Percentiles rank a stretch among this genome's conserved stretches.
Conservation (phyloP, 2,888 invertebrate genomes). For the Dascillus cervinus region DNA sequence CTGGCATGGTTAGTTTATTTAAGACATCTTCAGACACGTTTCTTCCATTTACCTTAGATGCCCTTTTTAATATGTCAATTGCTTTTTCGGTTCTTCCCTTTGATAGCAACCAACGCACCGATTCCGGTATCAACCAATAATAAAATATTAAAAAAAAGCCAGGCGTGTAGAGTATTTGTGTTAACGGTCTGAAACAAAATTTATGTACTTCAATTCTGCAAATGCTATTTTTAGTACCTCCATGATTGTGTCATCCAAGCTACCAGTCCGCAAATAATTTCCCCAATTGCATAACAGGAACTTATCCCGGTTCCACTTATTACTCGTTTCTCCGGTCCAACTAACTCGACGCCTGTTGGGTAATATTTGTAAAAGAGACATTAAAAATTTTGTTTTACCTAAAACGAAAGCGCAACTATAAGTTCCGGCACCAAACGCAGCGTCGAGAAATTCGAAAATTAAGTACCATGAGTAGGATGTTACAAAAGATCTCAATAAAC, state of each 20-base stretch:
- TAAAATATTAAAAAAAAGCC: slow-evolving; percentile 59
- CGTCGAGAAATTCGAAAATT: slow-evolving; percentile 63
- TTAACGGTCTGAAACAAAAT: slow-evolving; percentile 29
- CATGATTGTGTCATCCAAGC: slow-evolving; percentile 63
- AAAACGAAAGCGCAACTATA: slow-evolving; percentile 67
- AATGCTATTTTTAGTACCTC: too few relatives aligned
- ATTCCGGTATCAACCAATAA: slow-evolving; percentile 63
- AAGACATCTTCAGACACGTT: slow-evolving; percentile 30
- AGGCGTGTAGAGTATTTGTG: slow-evolving; percentile 53
- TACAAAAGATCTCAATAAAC: slow-evolving; percentile 60
- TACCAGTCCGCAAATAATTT: slow-evolving; percentile 55
- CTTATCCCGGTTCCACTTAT: slow-evolving; percentile 63
- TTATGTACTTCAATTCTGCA: too few relatives aligned
- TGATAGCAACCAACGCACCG: slow-evolving; percentile 67
- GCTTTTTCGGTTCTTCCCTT: slow-evolving; percentile 51
- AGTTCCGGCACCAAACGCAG: slow-evolving; percentile 59
- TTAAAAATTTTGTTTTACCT: slow-evolving; percentile 51
- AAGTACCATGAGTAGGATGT: slow-evolving; percentile 63
- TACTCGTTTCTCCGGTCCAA: slow-evolving; percentile 64
- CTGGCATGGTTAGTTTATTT: slow-evolving; percentile 25
- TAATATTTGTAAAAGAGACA: too few relatives aligned
- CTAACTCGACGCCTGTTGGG: slow-evolving; percentile 69
- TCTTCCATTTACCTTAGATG: slow-evolving; percentile 54
- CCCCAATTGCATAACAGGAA: slow-evolving; percentile 63
- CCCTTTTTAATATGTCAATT: slow-evolving; percentile 50